Conservation (phyloP, 2,797 vertebrate species). For the Okamejei kenojei region DNA sequence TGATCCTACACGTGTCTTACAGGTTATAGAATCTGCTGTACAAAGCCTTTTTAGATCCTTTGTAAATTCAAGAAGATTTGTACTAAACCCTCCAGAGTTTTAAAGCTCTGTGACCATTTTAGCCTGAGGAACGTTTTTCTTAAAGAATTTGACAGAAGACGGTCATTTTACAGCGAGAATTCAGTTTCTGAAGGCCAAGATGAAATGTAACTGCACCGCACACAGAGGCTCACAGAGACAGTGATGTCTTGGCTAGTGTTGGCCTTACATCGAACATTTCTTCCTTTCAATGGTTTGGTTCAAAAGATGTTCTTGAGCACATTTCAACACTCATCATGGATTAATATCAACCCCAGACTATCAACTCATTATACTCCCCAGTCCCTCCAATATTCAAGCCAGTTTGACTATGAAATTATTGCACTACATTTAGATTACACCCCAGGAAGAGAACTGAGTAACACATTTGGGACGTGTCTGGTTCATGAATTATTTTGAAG, state of each 20-base stretch:
- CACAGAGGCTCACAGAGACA: background rate
- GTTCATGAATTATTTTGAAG: background rate
- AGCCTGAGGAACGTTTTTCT: background rate
- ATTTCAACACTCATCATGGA: background rate
- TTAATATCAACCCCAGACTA: background rate
- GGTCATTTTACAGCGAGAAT: background rate
- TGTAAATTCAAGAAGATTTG: constrained; percentile 15
- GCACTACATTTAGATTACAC: background rate
- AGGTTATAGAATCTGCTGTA: background rate
- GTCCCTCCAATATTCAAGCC: background rate
- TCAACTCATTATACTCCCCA: background rate
- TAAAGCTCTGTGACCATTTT: constrained; percentile 5
- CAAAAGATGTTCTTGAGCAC: background rate
- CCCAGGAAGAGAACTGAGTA: background rate
- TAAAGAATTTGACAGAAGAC: background rate
- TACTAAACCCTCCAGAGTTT: constrained; percentile 10
- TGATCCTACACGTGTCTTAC: background rate
- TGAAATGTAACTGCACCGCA: background rate
- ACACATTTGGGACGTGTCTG: background rate
- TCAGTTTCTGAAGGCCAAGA: background rate
- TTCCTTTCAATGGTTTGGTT: background rate
- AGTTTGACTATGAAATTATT: background rate
- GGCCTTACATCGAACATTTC: background rate
- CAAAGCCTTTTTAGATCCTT: background rate
- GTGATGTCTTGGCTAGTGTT: background rate